phyloP scores from a whole-genome alignment of 2,888 invertebrate genomes.

The Sericinus montela region DNA sequence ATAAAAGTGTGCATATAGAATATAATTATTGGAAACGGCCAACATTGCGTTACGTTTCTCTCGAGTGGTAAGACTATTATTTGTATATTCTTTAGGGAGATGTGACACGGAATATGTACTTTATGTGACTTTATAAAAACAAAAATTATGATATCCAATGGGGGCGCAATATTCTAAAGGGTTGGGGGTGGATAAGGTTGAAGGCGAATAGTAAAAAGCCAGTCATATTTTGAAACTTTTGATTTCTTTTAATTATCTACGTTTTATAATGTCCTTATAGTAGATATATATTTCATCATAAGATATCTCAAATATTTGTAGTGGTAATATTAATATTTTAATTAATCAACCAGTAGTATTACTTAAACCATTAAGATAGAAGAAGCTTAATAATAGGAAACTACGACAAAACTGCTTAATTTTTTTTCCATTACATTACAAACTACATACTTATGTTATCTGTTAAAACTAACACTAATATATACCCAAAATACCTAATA shows the following conservation, averaged over 20 bases:
- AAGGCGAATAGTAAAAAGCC: conserved; percentile 71
- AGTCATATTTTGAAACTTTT: conserved; percentile 76
- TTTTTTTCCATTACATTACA: conserved; percentile 76
- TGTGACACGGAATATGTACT: conserved; percentile 16
- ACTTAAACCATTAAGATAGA: conserved; percentile 78
- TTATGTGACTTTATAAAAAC: conserved; percentile 59
- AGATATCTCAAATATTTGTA: conserved; percentile 81
- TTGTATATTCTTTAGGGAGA: conserved; percentile 24
- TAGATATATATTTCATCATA: conserved; percentile 80
- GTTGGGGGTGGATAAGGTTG: conserved; percentile 26
- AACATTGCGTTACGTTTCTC: neutral
- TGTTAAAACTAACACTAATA: conserved; percentile 78
- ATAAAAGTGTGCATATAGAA: neutral
- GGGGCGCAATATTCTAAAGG: conserved; percentile 32
- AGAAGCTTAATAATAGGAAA: conserved; percentile 79
- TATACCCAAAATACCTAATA: conserved; percentile 80
- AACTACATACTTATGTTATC: conserved; percentile 78
- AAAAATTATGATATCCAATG: conserved; percentile 67
- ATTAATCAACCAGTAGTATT: conserved; percentile 78
- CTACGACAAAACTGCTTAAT: conserved; percentile 74
- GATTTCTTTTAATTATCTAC: conserved; percentile 81
- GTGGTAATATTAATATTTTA: conserved; percentile 79
- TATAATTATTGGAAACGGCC: conserved; percentile 20
- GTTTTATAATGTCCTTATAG: conserved; percentile 80
- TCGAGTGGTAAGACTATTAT: conserved; percentile 61